Evolutionary conservation across 1,140 invertebrate species (phyloP).

Genomic region (Leptinotarsa defecta): DNA sequence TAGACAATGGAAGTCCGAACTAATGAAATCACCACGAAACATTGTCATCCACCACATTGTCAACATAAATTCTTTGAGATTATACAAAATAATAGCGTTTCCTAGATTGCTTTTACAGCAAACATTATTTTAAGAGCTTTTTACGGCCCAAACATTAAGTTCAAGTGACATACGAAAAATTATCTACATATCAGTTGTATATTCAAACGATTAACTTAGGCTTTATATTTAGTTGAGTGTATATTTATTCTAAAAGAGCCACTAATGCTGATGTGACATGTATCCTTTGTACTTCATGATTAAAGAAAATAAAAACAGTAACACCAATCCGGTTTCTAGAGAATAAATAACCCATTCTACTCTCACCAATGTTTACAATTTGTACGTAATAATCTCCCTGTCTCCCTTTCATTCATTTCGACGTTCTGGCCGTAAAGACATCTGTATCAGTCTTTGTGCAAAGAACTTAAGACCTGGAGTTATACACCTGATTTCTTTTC

Average conservation of each 20-base stretch:
- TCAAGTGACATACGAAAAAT: background rate
- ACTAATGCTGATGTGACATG: background rate
- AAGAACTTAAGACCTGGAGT: background rate
- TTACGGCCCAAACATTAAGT: no score
- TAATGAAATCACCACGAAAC: no score
- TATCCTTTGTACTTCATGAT: background rate
- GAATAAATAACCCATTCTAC: background rate
- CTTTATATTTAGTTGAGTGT: background rate
- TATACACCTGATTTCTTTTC: constrained; percentile 6
- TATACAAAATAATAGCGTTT: no score
- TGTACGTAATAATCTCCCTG: constrained; percentile 6
- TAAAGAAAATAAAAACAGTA: background rate
- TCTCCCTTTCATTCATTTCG: background rate
- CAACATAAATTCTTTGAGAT: no score
- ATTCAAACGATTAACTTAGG: background rate
- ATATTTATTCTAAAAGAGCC: background rate
- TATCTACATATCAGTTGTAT: background rate
- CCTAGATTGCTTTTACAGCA: no score
- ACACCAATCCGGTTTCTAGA: background rate
- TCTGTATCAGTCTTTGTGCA: background rate
- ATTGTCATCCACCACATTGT: no score
- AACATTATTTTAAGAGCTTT: no score
- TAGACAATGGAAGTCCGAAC: no score
- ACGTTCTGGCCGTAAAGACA: background rate
- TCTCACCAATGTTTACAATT: constrained; percentile 8